Base-by-base conservation (phyloP, 2,113 vertebrate genomes). In the Tiliqua scincoides region DNA sequence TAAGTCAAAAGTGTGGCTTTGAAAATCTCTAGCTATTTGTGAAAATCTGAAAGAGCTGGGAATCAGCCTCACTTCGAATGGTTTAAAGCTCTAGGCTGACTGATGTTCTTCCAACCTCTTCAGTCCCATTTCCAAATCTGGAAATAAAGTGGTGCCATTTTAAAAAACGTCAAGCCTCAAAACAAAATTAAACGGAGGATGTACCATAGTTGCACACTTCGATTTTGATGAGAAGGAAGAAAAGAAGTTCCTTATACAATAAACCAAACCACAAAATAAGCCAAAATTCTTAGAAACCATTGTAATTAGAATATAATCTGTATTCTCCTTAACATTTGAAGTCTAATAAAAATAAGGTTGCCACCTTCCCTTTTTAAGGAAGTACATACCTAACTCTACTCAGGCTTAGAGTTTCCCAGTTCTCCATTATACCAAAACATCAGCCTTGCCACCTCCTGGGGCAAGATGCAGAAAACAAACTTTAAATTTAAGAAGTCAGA, bases 311-410 rank as follows among this genome's bases (percentile, higher is more conserved):
- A 92, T 85, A 93, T 74, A 92, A 89, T 94, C 92, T 93, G 91
- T 88, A 87, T 93, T 96, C 91, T 95, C 92, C 90, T 91, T 57
- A 87, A 96, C 91, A 91, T 91, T 95, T 94, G 94, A 95, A 86
- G 96, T 94, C 95, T 95, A 94, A 90, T 90, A 94, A 94, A 95
- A 95, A 96, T 94, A 96, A 96, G 96, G 93, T 92, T 96, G 95
- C 96, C 96, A 96, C 91, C 94, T 96, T 94, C 94, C 93, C 89
- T 95, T 93, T 92, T 70, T 81, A 88, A 92, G 86, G 91, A 94
- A 88, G 90, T 85, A 92, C 61, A 85, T 20, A 93, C 89, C 91
- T 94, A 89, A 82, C 88, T 94, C 87, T 87, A 89, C 73, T 88
- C 89, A 93, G 85, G 82, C 86, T 74, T 88, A 91, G 91, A 88